A percentile compares a stretch with the other conserved stretches of the same genome.
Conservation (phyloP, 2,113 vertebrate species). For the Xyliphius kryptos region DNA sequence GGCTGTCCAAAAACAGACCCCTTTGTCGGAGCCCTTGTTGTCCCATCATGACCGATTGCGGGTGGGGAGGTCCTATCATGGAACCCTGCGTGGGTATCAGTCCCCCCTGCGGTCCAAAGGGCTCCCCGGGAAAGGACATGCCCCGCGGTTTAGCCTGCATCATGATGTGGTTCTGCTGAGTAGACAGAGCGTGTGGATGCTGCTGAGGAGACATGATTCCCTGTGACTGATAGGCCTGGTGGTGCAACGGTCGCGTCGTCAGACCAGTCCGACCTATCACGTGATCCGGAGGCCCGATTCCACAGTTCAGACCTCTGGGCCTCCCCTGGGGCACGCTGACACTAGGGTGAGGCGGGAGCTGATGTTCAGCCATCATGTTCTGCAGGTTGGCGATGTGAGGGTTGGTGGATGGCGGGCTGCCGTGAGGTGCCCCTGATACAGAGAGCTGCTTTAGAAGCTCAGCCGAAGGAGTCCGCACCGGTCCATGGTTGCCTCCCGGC, state of each 20-base stretch:
- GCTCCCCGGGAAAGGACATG: constrained; percentile 78
- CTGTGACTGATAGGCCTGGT: constrained; percentile 65
- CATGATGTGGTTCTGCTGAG: constrained; percentile 97
- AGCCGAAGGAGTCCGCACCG: constrained; percentile 33
- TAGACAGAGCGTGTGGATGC: constrained; percentile 76
- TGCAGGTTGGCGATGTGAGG: constrained; percentile 94
- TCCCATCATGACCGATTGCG: constrained; percentile 88
- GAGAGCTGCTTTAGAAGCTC: constrained; percentile 68
- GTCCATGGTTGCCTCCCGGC: no score
- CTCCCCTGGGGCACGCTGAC: constrained; percentile 65
- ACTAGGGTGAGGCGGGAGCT: constrained; percentile 64
- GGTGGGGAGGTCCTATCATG: constrained; percentile 80
- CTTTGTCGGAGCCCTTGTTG: constrained; percentile 86
- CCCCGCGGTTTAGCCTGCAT: constrained; percentile 83
- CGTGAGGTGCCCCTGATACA: constrained; percentile 51
- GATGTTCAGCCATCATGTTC: constrained; percentile 97
- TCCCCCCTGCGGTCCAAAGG: constrained; percentile 80
- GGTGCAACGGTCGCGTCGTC: no score
- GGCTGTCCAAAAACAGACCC: constrained; percentile 87
- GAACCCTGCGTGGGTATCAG: constrained; percentile 86
- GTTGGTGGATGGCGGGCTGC: constrained; percentile 70
- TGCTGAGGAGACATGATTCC: constrained; percentile 83
- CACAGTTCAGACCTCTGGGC: constrained; percentile 56
- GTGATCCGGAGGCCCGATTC: neutral
- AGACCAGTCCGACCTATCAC: constrained; percentile 87